Evolutionary conservation across 2,797 vertebrate species (phyloP), one percentile per base, ranked within the genome.

Genomic region (Onychomys arenicola): DNA sequence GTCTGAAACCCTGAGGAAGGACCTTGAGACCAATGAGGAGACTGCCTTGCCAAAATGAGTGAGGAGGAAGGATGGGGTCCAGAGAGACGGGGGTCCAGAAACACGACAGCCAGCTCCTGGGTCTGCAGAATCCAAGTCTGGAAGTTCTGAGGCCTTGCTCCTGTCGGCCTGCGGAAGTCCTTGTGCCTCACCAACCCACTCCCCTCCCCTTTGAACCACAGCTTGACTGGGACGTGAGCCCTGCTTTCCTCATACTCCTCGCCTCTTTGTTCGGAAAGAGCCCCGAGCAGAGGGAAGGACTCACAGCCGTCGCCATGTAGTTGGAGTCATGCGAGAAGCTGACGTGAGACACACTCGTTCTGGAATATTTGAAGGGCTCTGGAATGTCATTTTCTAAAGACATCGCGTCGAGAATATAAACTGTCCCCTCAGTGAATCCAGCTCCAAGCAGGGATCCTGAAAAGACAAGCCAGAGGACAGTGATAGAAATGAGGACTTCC

Each of bases 301-400:
- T 99, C 96, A 99, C 99, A 2, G 99, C 99, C 0, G 99, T 99
- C 0, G 99, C 99, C n/a, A 99, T 98, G 96, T 99, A 99, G 52
- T 98, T 96, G 0, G 99, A 99, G 97, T 99, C 98, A 0, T 99
- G 98, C 2, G 99, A 99, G 98, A 99, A 99, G 94, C 98, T 97
- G 34, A 99, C 98, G n/a, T 99, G 99, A 27, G 99, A 99, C 97
- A 99, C 98, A 0, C 98, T 96, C 88, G 99, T 98, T 57, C 93
- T 96, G 0, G 98, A 99, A 97, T 98, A 99, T 25, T 94, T 98
- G 97, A 99, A 99, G 92, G 98, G 97, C 90, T 99, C 97, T 0
- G 98, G 76, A 13, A 94, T 97, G 94, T 99, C 98, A 82, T 98
- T 98, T 89, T 98, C 96, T 89, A 99, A 98, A 69, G 99, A 99